Evolutionary conservation across 2,797 vertebrate species (phyloP).

Genomic region (Aeoliscus strigatus): DNA sequence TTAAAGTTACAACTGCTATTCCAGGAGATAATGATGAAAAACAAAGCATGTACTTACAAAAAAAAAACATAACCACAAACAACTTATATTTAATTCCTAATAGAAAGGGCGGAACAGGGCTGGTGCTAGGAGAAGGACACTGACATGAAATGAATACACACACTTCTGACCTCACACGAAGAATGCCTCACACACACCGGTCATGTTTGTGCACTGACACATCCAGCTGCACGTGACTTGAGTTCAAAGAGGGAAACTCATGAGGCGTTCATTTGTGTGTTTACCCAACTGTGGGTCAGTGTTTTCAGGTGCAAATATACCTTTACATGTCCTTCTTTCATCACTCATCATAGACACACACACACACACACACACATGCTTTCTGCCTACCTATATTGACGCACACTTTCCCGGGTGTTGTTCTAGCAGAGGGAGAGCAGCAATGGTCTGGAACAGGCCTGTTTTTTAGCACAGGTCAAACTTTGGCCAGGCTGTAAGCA

Average conservation of each 20-base stretch:
- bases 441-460: conserved; percentile 86
- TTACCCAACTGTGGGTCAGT: conserved; percentile 54
- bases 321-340: conserved; percentile 51
- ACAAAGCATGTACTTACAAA: background rate
- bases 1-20: conserved; percentile 3
- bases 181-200: conserved; percentile 37
- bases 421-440: conserved; percentile 74
- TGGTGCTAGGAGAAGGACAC: background rate
- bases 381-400: conserved; percentile 35
- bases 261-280: conserved; percentile 58
- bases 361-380: conserved; percentile 41
- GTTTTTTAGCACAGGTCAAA: conserved; percentile 89
- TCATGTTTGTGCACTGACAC: conserved; percentile 55
- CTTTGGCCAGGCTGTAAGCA: conserved; percentile 80
- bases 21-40: background rate
- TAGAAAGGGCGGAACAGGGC: too few species aligned
- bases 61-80: conserved; percentile 1
- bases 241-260: conserved; percentile 65
- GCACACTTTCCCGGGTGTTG: conserved; percentile 63
- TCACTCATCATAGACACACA: conserved; percentile 23
- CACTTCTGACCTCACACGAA: conserved; percentile 51
- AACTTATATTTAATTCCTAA: too few species aligned
- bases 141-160: conserved; percentile 27
- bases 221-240: conserved; percentile 53
- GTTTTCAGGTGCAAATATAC: conserved; percentile 55